phyloP scores from a whole-genome alignment of 2,888 invertebrate genomes.

The Eupithecia subfuscata region DNA sequence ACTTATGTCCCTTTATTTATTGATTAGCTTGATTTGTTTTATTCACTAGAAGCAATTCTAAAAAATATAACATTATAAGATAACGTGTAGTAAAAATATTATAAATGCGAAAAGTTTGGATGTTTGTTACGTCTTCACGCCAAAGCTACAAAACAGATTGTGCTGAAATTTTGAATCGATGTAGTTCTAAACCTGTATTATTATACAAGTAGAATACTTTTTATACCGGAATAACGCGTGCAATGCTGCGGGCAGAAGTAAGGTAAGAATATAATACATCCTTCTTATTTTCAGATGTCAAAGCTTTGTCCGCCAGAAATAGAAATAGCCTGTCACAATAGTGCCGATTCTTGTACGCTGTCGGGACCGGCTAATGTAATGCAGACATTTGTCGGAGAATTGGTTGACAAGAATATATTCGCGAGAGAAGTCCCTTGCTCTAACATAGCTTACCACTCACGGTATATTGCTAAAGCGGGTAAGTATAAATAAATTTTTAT shows the following conservation, averaged over 20 bases:
- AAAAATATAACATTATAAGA: not conserved
- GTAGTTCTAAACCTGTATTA: not conserved
- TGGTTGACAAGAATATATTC: conserved; percentile 59
- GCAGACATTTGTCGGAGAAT: conserved; percentile 77
- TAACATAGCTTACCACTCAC: conserved; percentile 93
- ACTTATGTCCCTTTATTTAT: not conserved
- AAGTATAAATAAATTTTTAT: not conserved
- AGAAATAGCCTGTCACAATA: conserved; percentile 90
- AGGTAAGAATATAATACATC: not conserved
- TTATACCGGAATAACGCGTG: not conserved
- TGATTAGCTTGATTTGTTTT: not conserved
- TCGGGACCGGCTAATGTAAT: conserved; percentile 87
- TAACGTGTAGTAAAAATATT: not conserved
- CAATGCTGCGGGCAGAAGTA: not conserved
- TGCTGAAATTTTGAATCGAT: not conserved
- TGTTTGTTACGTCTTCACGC: not conserved
- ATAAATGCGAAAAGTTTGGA: not conserved
- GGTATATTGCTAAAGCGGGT: conserved; percentile 87
- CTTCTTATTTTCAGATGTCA: conserved; percentile 40
- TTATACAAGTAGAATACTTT: not conserved
- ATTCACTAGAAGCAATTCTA: not conserved
- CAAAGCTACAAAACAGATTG: not conserved
- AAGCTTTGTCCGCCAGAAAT: conserved; percentile 64
- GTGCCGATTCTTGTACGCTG: conserved; percentile 89
- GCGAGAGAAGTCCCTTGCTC: conserved; percentile 81